phyloP scores from a whole-genome alignment of 2,888 invertebrate species.

The Tipula lateralis region DNA sequence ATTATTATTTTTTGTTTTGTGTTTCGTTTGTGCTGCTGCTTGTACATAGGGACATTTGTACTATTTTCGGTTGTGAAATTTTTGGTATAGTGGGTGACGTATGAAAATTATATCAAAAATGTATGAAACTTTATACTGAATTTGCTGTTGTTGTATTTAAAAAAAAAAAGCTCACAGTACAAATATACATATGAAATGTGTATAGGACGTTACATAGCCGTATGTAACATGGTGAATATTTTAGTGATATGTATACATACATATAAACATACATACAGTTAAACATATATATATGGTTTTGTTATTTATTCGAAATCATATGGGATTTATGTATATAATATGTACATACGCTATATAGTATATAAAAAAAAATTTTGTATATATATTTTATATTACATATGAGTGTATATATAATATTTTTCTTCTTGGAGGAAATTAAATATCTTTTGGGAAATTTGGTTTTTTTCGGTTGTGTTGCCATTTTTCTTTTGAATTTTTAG shows the following conservation, averaged over 20 bases:
- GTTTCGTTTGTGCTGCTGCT: not conserved
- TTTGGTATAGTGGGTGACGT: not conserved
- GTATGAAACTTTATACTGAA: not conserved
- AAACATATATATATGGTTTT: too few species aligned
- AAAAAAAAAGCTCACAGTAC: not conserved
- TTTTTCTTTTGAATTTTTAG: not conserved
- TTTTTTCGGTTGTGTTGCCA: not conserved
- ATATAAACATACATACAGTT: too few species aligned
- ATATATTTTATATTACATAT: not conserved
- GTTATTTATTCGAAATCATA: conserved; percentile 13
- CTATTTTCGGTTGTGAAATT: not conserved
- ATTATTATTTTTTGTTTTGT: not conserved
- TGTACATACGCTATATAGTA: too few species aligned
- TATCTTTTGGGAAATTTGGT: not conserved
- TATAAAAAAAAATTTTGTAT: too few species aligned
- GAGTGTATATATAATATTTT: not conserved
- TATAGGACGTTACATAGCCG: not conserved
- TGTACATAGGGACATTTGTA: not conserved
- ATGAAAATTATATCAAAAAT: not conserved
- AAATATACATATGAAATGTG: not conserved
- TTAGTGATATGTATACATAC: not conserved
- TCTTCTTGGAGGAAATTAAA: conserved; percentile 4
- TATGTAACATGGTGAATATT: not conserved
- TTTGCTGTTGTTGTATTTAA: not conserved
- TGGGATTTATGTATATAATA: not conserved